These are phyloP conservation scores for Pogonomyrmex barbatus DNA, from an alignment of 1,140 invertebrate genomes.

Conservation along the genomic window DNA sequence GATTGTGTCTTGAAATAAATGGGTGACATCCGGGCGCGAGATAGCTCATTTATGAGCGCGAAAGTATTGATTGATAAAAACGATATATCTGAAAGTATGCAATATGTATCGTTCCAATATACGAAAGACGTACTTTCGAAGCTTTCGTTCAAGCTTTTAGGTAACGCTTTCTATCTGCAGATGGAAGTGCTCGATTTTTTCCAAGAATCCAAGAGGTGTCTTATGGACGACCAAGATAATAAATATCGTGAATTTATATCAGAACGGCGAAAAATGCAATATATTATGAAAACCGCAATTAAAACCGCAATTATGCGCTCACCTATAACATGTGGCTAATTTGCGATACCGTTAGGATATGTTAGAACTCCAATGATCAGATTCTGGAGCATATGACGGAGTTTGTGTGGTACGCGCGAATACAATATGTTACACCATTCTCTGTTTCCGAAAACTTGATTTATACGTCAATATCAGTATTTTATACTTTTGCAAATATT, in stretches of 20 bases:
- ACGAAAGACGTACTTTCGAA: not conserved
- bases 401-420: slow-evolving; percentile 11
- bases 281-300: slow-evolving; percentile 43
- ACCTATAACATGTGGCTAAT: slow-evolving; percentile 50
- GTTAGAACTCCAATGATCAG: slow-evolving; percentile 49
- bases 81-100: slow-evolving; percentile 11
- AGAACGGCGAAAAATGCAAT: slow-evolving; percentile 12
- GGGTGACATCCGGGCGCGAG: not conserved
- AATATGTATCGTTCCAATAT: not conserved
- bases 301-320: slow-evolving; percentile 37
- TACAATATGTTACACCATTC: not conserved
- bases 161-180: not conserved
- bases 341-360: slow-evolving; percentile 56
- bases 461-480: not conserved
- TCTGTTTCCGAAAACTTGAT: slow-evolving; percentile 23
- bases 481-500: slow-evolving; percentile 1
- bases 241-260: slow-evolving; percentile 26
- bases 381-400: slow-evolving; percentile 55
- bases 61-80: not conserved
- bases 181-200: not conserved
- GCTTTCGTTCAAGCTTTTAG: not conserved
- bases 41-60: slow-evolving; percentile 24
- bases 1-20: not conserved
- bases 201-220: not conserved
- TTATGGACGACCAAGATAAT: not conserved